phyloP scores from a whole-genome alignment of 1,140 invertebrate species.

The Drosophila lacteicornis region DNA sequence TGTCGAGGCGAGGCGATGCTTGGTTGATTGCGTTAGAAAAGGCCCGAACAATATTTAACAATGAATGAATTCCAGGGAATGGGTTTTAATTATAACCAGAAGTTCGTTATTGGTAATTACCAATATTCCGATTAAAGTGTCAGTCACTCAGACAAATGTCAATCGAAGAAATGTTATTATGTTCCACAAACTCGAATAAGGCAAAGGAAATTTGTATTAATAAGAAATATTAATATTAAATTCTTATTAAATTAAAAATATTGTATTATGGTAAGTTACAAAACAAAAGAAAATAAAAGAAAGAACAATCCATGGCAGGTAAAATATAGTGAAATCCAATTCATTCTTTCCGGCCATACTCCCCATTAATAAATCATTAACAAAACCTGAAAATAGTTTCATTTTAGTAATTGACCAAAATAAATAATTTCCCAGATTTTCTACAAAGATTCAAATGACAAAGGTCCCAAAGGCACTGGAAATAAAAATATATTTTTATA shows the following conservation, averaged over 20 bases:
- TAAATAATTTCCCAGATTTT: background rate
- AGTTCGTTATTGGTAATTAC: constrained; percentile 4
- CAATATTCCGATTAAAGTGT: background rate
- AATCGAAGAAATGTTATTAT: background rate
- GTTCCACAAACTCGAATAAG: background rate
- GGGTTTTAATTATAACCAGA: background rate
- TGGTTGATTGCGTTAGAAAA: constrained; percentile 2
- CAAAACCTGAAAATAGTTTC: background rate
- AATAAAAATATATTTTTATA: constrained; percentile 1
- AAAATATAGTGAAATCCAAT: background rate
- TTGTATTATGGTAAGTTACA: no score
- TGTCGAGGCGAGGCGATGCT: background rate
- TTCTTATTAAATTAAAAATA: no score
- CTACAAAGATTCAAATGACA: constrained; percentile 10
- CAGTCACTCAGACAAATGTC: background rate
- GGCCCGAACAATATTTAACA: background rate
- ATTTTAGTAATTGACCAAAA: background rate
- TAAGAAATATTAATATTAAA: background rate
- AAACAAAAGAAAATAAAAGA: no score
- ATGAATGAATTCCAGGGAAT: background rate
- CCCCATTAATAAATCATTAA: background rate
- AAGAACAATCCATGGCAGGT: no score
- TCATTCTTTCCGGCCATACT: background rate
- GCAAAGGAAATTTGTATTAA: background rate
- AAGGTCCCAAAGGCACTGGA: background rate